Percentiles rank a stretch among this genome's conserved stretches.
Evolutionary conservation across 2,797 vertebrate genomes (phyloP).

Genomic region (Centropyge bicolor): DNA sequence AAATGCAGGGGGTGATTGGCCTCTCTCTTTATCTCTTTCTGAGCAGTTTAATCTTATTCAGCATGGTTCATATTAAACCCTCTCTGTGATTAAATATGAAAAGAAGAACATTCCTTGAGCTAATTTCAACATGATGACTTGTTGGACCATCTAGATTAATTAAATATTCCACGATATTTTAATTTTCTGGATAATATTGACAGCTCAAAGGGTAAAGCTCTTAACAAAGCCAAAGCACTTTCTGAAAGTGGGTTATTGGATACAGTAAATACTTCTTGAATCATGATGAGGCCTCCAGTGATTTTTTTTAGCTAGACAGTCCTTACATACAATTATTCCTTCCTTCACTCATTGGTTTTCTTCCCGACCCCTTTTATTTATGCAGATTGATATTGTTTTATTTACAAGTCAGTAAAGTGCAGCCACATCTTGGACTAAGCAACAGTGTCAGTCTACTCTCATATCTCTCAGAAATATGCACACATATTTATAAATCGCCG

Average conservation of each 20-base stretch:
- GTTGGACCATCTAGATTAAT: constrained; percentile 88
- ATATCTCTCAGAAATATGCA: constrained; percentile 69
- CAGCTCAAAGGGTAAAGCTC: constrained; percentile 89
- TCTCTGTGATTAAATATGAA: constrained; percentile 91
- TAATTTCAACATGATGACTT: constrained; percentile 91
- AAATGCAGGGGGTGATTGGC: constrained; percentile 59
- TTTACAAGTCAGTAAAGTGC: constrained; percentile 69
- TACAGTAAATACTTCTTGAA: constrained; percentile 25
- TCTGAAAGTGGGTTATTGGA: constrained; percentile 68
- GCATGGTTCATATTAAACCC: constrained; percentile 84
- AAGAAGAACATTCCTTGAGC: constrained; percentile 90
- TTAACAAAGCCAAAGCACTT: constrained; percentile 90
- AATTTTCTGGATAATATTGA: constrained; percentile 91
- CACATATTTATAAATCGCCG: constrained; percentile 64
- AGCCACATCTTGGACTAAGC: constrained; percentile 58
- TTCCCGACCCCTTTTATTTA: constrained; percentile 46
- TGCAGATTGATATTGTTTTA: constrained; percentile 63
- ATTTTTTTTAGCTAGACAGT: constrained; percentile 25
- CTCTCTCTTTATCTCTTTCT: constrained; percentile 70
- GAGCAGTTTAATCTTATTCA: constrained; percentile 90
- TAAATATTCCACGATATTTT: constrained; percentile 88
- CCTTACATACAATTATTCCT: constrained; percentile 37
- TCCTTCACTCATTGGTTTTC: constrained; percentile 33
- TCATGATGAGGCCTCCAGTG: constrained; percentile 19
- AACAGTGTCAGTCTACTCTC: constrained; percentile 62